Evolutionary conservation across 2,113 vertebrate genomes (phyloP).

Genomic region (Leptobrachium ailaonicum): DNA sequence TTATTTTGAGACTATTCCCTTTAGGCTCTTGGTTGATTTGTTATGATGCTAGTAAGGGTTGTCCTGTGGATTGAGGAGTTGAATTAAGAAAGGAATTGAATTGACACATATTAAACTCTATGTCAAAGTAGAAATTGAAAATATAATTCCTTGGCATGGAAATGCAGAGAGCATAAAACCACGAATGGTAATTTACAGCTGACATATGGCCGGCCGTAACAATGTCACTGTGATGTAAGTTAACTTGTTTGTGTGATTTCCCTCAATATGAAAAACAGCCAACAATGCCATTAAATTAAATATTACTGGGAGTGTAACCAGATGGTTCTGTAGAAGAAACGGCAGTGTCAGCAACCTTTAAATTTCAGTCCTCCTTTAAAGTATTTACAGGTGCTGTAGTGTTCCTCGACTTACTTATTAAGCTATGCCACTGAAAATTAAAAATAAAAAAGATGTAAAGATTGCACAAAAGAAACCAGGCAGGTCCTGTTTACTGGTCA

Average conservation of each 20-base stretch:
- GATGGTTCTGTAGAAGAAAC: slow-evolving; percentile 20
- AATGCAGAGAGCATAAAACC: slow-evolving; percentile 30
- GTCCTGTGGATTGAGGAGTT: background rate
- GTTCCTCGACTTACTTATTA: background rate
- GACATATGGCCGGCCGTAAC: slow-evolving; percentile 41
- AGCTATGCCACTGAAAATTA: background rate
- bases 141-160: slow-evolving; percentile 32
- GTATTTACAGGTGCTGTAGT: background rate
- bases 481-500: background rate
- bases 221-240: slow-evolving; percentile 41
- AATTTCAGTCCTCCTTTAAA: background rate
- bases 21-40: too few species aligned
- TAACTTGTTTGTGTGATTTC: slow-evolving; percentile 44
- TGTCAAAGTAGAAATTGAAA: slow-evolving; percentile 23
- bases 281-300: slow-evolving; percentile 29
- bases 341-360: background rate
- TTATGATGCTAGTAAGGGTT: too few species aligned
- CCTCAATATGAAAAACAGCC: slow-evolving; percentile 35
- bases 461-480: background rate
- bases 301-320: slow-evolving; percentile 15
- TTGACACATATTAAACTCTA: slow-evolving; percentile 9
- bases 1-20: too few species aligned
- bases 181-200: slow-evolving; percentile 44
- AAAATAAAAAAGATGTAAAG: background rate
- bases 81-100: slow-evolving; percentile 7